These are phyloP conservation scores for Drepana arcuata DNA, from an alignment of 1,140 invertebrate species.

Conservation along the genomic window DNA sequence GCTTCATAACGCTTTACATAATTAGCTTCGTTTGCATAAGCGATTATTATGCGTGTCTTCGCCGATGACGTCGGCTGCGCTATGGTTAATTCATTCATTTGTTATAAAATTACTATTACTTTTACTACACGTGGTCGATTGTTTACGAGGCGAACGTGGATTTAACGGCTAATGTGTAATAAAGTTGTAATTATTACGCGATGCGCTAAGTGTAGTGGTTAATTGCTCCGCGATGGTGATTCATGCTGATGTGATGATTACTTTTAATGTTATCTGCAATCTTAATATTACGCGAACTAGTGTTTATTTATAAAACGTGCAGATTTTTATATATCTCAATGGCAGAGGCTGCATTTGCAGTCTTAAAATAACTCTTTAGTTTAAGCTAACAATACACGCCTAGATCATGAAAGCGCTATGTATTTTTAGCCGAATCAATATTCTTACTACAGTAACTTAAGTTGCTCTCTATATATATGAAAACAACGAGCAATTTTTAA, in stretches of 20 bases:
- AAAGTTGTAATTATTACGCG: slow-evolving; percentile 32
- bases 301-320: no score
- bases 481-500: no score
- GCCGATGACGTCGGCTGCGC: slow-evolving; percentile 41
- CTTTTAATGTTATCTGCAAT: no score
- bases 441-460: no score
- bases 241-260: slow-evolving; percentile 4
- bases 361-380: no score
- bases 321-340: no score
- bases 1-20: slow-evolving; percentile 64
- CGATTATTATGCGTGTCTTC: slow-evolving; percentile 65
- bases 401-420: no score
- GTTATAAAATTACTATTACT: slow-evolving; percentile 53
- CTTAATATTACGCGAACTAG: no score
- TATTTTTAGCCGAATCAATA: no score
- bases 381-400: no score
- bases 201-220: slow-evolving; percentile 14
- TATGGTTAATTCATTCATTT: slow-evolving; percentile 60
- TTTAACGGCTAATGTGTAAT: slow-evolving; percentile 42
- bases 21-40: slow-evolving; percentile 64
- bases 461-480: no score
- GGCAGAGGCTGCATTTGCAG: no score
- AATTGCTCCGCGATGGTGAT: slow-evolving; percentile 7
- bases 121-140: slow-evolving; percentile 45
- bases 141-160: slow-evolving; percentile 35